phyloP scores from a whole-genome alignment of 2,797 vertebrate genomes.

The Onychomys arenicola region DNA sequence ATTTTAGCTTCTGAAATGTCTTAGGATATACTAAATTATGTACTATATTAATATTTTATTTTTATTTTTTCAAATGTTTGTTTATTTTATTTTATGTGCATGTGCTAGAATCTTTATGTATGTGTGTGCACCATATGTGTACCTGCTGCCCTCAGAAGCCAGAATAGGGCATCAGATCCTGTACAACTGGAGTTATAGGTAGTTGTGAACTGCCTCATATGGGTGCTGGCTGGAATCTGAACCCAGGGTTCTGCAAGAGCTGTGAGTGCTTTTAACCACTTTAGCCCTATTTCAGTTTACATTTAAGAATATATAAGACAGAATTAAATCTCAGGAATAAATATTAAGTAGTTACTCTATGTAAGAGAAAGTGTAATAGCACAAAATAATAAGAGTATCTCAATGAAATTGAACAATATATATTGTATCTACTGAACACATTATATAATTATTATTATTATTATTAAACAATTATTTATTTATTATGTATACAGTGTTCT shows the following conservation, averaged over 20 bases:
- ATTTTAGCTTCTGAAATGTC: background rate
- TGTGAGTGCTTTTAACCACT: background rate
- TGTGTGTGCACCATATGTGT: background rate
- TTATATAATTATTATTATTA: background rate
- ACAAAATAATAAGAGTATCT: conserved; percentile 11
- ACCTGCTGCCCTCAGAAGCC: too few relatives aligned
- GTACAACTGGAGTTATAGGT: background rate
- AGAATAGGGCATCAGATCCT: background rate
- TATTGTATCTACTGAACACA: background rate
- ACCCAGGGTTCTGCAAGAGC: background rate
- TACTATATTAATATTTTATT: background rate
- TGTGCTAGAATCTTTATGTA: background rate
- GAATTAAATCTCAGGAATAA: conserved; percentile 42
- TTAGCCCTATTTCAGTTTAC: background rate
- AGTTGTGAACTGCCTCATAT: background rate
- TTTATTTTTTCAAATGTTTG: background rate
- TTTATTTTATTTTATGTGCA: background rate
- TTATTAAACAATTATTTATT: background rate
- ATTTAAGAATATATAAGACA: background rate
- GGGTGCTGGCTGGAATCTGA: background rate
- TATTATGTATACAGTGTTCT: background rate
- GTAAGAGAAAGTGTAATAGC: background rate
- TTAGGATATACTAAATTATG: background rate
- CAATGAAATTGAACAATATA: background rate
- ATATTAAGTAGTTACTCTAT: background rate